phyloP scores from a whole-genome alignment of 2,888 invertebrate genomes.

The Biston stratarius region DNA sequence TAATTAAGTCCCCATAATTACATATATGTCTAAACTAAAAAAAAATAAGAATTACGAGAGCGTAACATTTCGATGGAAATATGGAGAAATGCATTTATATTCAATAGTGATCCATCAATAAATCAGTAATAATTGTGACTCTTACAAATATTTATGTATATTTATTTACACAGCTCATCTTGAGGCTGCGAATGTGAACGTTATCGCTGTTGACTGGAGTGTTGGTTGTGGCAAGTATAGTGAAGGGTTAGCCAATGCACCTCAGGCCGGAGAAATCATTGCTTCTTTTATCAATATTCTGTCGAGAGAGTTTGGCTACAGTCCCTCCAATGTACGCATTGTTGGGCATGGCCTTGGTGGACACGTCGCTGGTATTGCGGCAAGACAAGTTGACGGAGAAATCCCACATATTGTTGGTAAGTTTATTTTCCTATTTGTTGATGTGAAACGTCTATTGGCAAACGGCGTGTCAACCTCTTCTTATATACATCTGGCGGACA shows the following conservation, averaged over 20 bases:
- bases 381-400: constrained; percentile 56
- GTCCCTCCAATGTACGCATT: constrained; percentile 61
- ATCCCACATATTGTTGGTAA: constrained; percentile 73
- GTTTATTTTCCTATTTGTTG: constrained; percentile 22
- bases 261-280: constrained; percentile 65
- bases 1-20: no score
- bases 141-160: no score
- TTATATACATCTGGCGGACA: no score
- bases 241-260: constrained; percentile 68
- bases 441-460: background rate
- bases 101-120: no score
- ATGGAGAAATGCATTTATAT: no score
- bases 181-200: constrained; percentile 65
- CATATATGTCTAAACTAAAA: no score
- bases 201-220: constrained; percentile 80
- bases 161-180: constrained; percentile 60
- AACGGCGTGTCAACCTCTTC: no score
- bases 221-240: constrained; percentile 60
- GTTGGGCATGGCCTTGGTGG: constrained; percentile 74
- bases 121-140: no score
- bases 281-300: constrained; percentile 75
- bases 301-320: constrained; percentile 60
- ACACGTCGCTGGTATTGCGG: constrained; percentile 79
- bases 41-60: no score
- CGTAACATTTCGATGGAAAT: no score